Base-by-base conservation (phyloP, 1,140 invertebrate species). In the Rhagoletis zephyria region DNA sequence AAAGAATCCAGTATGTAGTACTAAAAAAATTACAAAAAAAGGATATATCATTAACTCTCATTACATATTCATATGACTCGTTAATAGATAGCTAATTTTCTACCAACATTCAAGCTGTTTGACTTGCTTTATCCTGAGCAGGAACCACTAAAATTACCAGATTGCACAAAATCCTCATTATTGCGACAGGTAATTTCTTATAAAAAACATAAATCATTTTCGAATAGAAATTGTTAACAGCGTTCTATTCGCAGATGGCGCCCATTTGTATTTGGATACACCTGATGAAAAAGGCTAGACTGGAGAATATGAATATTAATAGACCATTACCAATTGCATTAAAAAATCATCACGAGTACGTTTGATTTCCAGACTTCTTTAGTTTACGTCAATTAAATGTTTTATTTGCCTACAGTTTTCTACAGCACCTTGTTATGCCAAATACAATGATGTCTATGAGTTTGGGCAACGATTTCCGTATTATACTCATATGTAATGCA, bases 191-290 rank as follows among this genome's bases (percentile, higher is more conserved):
- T 89, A 88, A 74, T 51, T 30, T 30, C 30, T 30, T n/a, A 12
- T 40, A 74, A 74, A 19, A 74, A 30, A 77, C 16, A 59, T 60
- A 30, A 30, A 30, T 30, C 30, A 30, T 30, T 30, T 30, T 30
- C 30, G n/a, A 51, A 85, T 16, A 16, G 10, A 48, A 59, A 85
- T 30, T 1, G 1, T 40, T 77, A 2, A 12, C n/a, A n/a, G 2
- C 45, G 85, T 40, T 14, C n/a, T 56, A 77, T 16, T 70, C 88
- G 7, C 56, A 91, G 93, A 97, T 99, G 96, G 97, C 98, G 2
- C 96, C 97, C 64, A 97, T 97, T 6, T 98, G 97, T 90, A 98
- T 99, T 91, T 99, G 98, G 97, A 98, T 99, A 90, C 98, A 99
- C 94, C 94, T 99, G 60, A 94, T 97, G 88, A 98, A 98, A 92